Percentiles rank a stretch among this genome's conserved stretches.
These are phyloP conservation scores for Rachycentron canadum DNA, from an alignment of 2,797 vertebrate genomes.

Conservation along the genomic window DNA sequence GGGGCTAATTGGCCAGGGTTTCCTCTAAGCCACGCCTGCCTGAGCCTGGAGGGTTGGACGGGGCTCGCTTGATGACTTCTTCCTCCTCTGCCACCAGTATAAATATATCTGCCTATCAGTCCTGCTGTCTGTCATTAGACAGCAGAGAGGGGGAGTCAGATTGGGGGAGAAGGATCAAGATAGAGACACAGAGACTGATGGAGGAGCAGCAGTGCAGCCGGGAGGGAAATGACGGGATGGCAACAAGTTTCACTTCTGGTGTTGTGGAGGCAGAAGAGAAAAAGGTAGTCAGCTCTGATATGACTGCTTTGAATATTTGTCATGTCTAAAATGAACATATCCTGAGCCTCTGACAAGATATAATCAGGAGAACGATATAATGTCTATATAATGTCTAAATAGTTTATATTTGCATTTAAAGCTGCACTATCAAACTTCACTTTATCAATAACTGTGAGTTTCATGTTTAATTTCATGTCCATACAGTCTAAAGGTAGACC, in stretches of 20 bases:
- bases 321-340: neutral
- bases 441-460: neutral
- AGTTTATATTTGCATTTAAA: neutral
- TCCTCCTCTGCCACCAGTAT: conserved; percentile 81
- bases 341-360: neutral
- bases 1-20: conserved; percentile 79
- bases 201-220: conserved; percentile 52
- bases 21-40: conserved; percentile 81
- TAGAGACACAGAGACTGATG: conserved; percentile 43
- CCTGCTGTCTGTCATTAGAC: conserved; percentile 70
- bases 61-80: conserved; percentile 84
- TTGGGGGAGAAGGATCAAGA: conserved; percentile 45
- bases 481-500: too few relatives aligned
- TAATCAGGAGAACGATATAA: neutral
- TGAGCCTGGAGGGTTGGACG: conserved; percentile 76
- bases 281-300: neutral
- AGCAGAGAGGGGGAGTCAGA: conserved; percentile 34
- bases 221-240: conserved; percentile 39
- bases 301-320: neutral
- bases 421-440: neutral
- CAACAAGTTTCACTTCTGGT: conserved; percentile 20
- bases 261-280: conserved; percentile 3
- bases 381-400: neutral
- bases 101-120: conserved; percentile 82
- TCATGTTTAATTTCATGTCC: too few relatives aligned